These are phyloP conservation scores for Steinernema khuongi DNA, from an alignment of 1,140 invertebrate species.

Conservation along the genomic window DNA sequence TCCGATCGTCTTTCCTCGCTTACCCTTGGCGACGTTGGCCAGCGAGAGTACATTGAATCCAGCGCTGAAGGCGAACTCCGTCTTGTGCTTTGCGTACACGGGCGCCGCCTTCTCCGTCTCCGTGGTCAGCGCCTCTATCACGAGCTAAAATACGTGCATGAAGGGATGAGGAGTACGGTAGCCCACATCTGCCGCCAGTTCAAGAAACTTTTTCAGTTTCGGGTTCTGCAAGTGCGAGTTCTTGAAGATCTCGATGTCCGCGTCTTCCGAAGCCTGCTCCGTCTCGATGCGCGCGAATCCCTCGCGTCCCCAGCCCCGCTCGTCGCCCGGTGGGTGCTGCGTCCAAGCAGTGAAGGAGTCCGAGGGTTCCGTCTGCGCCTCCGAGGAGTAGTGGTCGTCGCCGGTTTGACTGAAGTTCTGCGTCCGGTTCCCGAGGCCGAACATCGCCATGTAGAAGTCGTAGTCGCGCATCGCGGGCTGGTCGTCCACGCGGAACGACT, in stretches of 20 bases:
- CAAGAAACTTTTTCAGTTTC: not conserved
- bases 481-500: not conserved
- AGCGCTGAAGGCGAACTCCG: constrained; percentile 4
- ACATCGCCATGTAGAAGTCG: constrained; percentile 12
- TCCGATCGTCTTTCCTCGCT: not conserved
- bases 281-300: not conserved
- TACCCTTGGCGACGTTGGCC: not conserved
- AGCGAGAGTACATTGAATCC: constrained; percentile 2
- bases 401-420: constrained; percentile 9
- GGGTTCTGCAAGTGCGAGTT: constrained; percentile 2
- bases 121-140: not conserved
- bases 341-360: not conserved
- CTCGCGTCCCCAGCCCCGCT: constrained; percentile 2
- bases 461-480: not conserved
- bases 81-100: not conserved
- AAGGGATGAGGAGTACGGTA: not conserved
- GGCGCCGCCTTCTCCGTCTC: not conserved
- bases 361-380: not conserved
- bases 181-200: not conserved
- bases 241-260: not conserved
- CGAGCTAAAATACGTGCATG: not conserved
- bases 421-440: not conserved
- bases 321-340: not conserved
- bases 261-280: not conserved
- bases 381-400: not conserved